phyloP scores from a whole-genome alignment of 35 echinoderm and acorn worm species.

The Apostichopus californicus region DNA sequence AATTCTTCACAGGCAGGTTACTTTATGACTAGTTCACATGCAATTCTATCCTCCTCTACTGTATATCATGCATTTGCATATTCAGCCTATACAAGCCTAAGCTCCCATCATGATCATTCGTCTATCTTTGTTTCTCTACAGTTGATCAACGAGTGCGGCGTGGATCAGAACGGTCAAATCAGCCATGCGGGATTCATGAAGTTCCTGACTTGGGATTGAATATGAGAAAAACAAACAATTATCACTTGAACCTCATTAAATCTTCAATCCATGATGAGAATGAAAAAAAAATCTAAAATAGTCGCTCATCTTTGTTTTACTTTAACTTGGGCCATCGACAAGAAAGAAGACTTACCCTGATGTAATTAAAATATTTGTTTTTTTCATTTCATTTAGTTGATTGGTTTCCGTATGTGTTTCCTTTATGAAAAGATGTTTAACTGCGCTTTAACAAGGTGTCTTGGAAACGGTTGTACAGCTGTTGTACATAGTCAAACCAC shows the following conservation, averaged over 20 bases:
- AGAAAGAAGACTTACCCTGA: neutral
- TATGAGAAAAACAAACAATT: neutral
- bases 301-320: neutral
- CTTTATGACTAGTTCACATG: neutral
- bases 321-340: neutral
- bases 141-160: constrained; percentile 85
- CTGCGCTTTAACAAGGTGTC: too few relatives aligned
- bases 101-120: neutral
- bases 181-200: constrained; percentile 86
- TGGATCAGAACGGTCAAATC: constrained; percentile 75
- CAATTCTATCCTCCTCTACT: neutral
- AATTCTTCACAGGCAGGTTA: too few relatives aligned
- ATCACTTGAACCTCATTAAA: neutral
- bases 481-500: too few relatives aligned
- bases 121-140: constrained; percentile 47
- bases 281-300: too few relatives aligned
- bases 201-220: constrained; percentile 82
- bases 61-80: neutral
- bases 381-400: neutral
- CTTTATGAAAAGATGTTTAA: too few relatives aligned
- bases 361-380: neutral
- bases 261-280: neutral
- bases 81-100: neutral
- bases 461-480: too few relatives aligned
- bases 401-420: too few relatives aligned